phyloP scores from a whole-genome alignment of 2,797 vertebrate species.

The Ptychobarbus kaznakovi region DNA sequence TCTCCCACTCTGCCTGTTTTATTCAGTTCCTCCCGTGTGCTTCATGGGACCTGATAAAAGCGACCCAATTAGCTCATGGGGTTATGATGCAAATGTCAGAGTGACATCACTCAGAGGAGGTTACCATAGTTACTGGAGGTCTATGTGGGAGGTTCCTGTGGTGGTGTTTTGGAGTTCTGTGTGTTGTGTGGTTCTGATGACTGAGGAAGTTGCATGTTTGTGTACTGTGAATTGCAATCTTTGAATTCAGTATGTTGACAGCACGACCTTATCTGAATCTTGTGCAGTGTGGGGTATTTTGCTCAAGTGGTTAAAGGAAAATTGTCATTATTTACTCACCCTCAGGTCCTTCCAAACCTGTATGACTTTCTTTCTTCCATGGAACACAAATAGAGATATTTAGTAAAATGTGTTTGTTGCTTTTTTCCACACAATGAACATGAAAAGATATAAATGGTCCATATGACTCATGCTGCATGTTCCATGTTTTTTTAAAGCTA shows the following conservation, averaged over 20 bases:
- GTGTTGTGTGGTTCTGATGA: slow-evolving; percentile 22
- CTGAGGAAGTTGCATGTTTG: slow-evolving; percentile 14
- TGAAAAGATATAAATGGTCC: not conserved
- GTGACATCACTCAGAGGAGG: slow-evolving; percentile 70
- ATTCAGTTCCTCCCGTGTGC: slow-evolving; percentile 40
- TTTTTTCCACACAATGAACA: not conserved
- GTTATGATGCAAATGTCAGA: slow-evolving; percentile 69
- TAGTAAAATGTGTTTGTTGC: not conserved
- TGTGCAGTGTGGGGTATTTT: not conserved
- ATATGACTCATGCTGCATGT: not conserved
- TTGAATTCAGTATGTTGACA: slow-evolving; percentile 38
- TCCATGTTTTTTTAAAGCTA: slow-evolving; percentile 7
- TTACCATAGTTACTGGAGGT: slow-evolving; percentile 76
- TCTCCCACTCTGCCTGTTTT: slow-evolving; percentile 27
- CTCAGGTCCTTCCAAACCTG: not conserved
- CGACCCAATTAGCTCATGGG: slow-evolving; percentile 54
- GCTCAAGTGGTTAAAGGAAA: not conserved
- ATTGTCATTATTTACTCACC: not conserved
- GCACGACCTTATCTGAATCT: slow-evolving; percentile 66
- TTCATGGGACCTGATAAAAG: slow-evolving; percentile 49
- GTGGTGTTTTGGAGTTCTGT: slow-evolving; percentile 33
- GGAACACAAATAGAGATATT: not conserved
- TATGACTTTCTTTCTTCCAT: not conserved
- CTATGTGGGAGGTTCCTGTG: slow-evolving; percentile 47
- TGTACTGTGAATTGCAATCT: slow-evolving; percentile 20